Base-by-base conservation (phyloP, 2,113 vertebrate genomes). In the Arvicanthis niloticus region DNA sequence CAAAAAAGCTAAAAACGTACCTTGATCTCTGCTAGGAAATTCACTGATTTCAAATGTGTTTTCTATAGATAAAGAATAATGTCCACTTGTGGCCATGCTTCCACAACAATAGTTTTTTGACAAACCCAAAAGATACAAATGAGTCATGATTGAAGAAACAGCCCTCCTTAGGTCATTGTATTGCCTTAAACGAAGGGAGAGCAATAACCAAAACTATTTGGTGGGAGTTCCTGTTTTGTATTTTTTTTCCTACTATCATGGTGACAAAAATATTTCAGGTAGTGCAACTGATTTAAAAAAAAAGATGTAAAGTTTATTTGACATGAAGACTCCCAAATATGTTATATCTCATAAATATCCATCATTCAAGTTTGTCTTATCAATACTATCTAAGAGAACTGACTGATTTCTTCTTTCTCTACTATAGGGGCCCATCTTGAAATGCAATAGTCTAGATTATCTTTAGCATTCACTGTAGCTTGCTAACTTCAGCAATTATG, bases 21-120 rank as follows among this genome's bases (percentile, higher is more conserved):
- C 92, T 88, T 92, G 72, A 86, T 67, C 86, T 96, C 73, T 58
- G 51, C 62, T 88, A 26, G 4, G 17, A 75, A 89, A 94, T 81
- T 80, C 17, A 24, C 75, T 72, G 48, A 21, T 77, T 42, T 19
- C 42, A 87, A 75, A 53, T 11, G 37, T 12, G 26, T 56, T 9
- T 29, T 75, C 65, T 42, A 0, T 84, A 67, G 51, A 73, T 67
- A 70, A 58, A 88, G 34, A 77, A 90, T 53, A 48, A 88, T 58
- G 7, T 9, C 56, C 11, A 19, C 67, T 60, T 72, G 45, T 24
- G 62, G 1, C 34, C 62, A n/a, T 17, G 5, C 1, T 78, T 56
- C 51, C 67, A 22, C 19, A 70, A 6, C 24, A n/a, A 15, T 65
- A 11, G 8, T 78, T 80, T 86, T 40, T 48, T 81, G 62, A 68